Conservation (phyloP, 2,888 invertebrate species). For the Oscheius sp. region DNA sequence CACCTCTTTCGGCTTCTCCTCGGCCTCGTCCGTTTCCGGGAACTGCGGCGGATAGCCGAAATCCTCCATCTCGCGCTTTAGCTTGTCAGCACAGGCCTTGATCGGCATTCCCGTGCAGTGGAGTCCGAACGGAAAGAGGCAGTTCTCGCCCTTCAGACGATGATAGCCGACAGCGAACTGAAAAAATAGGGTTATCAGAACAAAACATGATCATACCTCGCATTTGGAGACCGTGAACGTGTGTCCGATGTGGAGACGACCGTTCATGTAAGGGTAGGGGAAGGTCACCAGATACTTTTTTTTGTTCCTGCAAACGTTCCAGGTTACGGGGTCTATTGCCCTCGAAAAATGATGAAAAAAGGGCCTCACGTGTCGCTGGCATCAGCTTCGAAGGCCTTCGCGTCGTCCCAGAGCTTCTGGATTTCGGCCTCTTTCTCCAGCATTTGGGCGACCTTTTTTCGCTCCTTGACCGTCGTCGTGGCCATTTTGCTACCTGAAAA, state of each 20-base stretch:
- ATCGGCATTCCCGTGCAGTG: conserved; percentile 99
- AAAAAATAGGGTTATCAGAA: conserved; percentile 50
- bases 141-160: conserved; percentile 88
- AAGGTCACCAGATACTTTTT: conserved; percentile 91
- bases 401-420: conserved; percentile 87
- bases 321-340: no score
- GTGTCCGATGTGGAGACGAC: conserved; percentile 94
- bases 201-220: conserved; percentile 79
- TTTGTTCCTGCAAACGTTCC: conserved; percentile 40
- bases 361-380: conserved; percentile 78
- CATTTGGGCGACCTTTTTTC: conserved; percentile 56
- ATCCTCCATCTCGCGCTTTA: conserved; percentile 89
- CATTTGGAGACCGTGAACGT: conserved; percentile 96
- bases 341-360: background rate
- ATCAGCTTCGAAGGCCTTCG: conserved; percentile 86
- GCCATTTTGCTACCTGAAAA: conserved; percentile 20
- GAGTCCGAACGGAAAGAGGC: conserved; percentile 95
- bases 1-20: conserved; percentile 75
- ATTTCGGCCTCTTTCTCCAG: conserved; percentile 81
- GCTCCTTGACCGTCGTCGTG: conserved; percentile 41
- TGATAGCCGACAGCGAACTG: conserved; percentile 92
- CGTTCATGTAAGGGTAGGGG: conserved; percentile 99
- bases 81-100: conserved; percentile 97
- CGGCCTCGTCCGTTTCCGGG: conserved; percentile 52
- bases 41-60: conserved; percentile 91